Percentiles rank a stretch among this genome's conserved stretches.
phyloP scores from a whole-genome alignment of 2,888 invertebrate genomes.

The Cerceris ruficornis region DNA sequence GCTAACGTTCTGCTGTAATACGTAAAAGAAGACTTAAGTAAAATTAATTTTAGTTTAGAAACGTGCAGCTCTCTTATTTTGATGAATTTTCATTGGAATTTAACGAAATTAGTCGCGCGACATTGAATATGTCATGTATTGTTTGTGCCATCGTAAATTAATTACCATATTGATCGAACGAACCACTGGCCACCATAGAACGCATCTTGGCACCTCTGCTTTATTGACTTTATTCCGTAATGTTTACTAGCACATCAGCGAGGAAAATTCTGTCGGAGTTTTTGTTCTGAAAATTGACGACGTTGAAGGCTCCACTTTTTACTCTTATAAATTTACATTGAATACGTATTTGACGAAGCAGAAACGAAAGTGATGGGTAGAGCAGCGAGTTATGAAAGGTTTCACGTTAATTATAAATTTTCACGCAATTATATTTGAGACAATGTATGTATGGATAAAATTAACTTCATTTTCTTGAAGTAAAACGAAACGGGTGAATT shows the following conservation, averaged over 20 bases:
- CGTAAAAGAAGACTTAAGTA: not conserved
- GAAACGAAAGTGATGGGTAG: not conserved
- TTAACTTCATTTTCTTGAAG: too few species aligned
- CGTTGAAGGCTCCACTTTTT: not conserved
- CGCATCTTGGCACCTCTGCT: not conserved
- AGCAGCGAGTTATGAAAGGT: too few species aligned
- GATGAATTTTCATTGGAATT: too few species aligned
- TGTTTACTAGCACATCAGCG: constrained; percentile 2
- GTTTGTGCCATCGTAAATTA: not conserved
- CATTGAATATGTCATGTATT: too few species aligned
- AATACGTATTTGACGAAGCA: not conserved
- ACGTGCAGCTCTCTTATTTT: too few species aligned
- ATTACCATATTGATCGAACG: not conserved
- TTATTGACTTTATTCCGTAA: not conserved
- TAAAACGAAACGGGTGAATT: too few species aligned
- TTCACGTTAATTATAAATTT: too few species aligned
- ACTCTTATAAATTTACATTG: not conserved
- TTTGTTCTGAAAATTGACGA: not conserved
- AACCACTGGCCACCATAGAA: not conserved
- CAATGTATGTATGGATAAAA: too few species aligned
- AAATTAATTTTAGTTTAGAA: not conserved
- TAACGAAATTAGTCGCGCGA: not conserved
- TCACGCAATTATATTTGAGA: too few species aligned
- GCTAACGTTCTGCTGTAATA: not conserved
- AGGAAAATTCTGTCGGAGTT: not conserved